These are phyloP conservation scores for Mythimna pallens DNA, from an alignment of 2,888 invertebrate genomes.

Conservation along the genomic window DNA sequence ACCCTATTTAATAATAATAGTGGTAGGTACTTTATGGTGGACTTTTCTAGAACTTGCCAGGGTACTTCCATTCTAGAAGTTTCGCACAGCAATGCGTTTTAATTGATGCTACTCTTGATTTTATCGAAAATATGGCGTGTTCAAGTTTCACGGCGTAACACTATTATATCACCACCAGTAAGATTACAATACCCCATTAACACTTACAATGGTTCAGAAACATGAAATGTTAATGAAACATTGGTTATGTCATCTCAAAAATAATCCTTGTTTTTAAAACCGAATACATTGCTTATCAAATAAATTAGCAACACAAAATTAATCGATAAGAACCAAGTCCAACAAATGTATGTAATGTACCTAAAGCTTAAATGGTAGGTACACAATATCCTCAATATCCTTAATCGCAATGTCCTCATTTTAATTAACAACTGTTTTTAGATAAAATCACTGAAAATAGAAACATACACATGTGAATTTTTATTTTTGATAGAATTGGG, in stretches of 20 bases:
- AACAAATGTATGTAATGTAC: slow-evolving; percentile 18
- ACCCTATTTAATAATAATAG: too few species aligned
- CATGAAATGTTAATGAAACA: background rate
- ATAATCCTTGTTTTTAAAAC: slow-evolving; percentile 16
- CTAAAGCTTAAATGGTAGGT: background rate
- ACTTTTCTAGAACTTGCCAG: background rate
- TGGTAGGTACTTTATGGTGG: too few species aligned
- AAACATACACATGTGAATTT: slow-evolving; percentile 1
- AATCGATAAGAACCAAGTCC: slow-evolving; percentile 39
- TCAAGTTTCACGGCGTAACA: too few species aligned
- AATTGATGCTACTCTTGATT: too few species aligned
- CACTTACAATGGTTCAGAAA: slow-evolving; percentile 2
- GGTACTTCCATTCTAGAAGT: too few species aligned
- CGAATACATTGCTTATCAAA: slow-evolving; percentile 19
- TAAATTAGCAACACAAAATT: slow-evolving; percentile 33
- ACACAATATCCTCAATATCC: slow-evolving; percentile 30
- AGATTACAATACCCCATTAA: background rate
- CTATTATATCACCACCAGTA: background rate
- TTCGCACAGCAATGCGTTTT: too few species aligned
- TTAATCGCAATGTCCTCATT: slow-evolving; percentile 16
- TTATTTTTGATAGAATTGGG: background rate
- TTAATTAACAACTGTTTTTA: slow-evolving; percentile 39
- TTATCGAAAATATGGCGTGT: too few species aligned
- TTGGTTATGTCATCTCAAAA: background rate
- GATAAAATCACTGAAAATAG: slow-evolving; percentile 31